Conservation (phyloP, 2,888 invertebrate genomes). For the Mesorhabditis spiculigera region DNA sequence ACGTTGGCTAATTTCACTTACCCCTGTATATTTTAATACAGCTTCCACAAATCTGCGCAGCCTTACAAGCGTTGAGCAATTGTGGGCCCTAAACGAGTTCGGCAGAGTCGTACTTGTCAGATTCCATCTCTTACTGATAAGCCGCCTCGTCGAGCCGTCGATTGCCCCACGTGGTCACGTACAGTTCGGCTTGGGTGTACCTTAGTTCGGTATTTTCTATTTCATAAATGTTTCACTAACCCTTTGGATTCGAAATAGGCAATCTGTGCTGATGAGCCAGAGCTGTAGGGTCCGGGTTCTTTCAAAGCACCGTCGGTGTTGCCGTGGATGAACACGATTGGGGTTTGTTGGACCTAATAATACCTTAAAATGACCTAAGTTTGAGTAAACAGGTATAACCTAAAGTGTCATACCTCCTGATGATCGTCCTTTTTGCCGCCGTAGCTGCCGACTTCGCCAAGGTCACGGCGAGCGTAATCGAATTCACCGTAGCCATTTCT, state of each 20-base stretch:
- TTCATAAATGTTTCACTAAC: background rate
- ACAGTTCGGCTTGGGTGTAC: background rate
- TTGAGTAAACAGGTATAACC: background rate
- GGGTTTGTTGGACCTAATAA: background rate
- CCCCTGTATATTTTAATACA: background rate
- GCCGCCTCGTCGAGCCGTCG: background rate
- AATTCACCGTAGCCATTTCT: background rate
- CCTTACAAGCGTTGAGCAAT: background rate
- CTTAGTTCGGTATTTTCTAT: background rate
- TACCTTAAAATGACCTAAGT: background rate
- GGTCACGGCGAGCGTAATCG: background rate
- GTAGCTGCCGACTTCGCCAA: background rate
- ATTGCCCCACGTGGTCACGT: background rate
- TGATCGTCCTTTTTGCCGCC: background rate
- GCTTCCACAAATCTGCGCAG: background rate
- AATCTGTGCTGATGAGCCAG: background rate
- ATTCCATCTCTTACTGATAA: background rate
- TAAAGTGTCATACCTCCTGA: background rate
- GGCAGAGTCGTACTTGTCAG: background rate
- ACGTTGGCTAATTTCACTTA: background rate
- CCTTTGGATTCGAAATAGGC: background rate
- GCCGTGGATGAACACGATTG: background rate
- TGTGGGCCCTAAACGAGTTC: conserved; percentile 2
- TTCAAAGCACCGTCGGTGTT: background rate
- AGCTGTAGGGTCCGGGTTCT: background rate